Evolutionary conservation across 1,140 invertebrate species (phyloP).

Genomic region (Papilio polyxenes): DNA sequence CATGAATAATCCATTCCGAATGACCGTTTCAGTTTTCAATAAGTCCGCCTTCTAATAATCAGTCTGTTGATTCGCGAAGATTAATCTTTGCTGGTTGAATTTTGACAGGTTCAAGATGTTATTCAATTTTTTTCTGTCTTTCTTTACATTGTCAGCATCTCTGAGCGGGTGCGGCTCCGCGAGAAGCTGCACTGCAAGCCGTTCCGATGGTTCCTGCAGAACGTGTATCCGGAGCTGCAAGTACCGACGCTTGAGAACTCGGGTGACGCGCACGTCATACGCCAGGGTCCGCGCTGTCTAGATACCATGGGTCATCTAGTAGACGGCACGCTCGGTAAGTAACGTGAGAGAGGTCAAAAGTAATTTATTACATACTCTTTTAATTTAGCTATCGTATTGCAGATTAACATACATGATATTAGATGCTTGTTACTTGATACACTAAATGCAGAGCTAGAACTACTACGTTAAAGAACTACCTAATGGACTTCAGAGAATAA

Average conservation of each 20-base stretch:
- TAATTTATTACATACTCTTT: background rate
- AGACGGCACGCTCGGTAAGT: constrained; percentile 89
- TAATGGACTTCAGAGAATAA: too few species aligned
- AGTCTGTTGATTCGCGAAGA: background rate
- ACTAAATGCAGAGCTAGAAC: too few species aligned
- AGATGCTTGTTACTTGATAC: too few species aligned
- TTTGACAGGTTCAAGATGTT: background rate
- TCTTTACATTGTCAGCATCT: constrained; percentile 84
- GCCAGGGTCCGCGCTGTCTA: constrained; percentile 92
- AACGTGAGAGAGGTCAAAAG: background rate
- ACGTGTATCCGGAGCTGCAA: constrained; percentile 96
- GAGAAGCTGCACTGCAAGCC: constrained; percentile 94
- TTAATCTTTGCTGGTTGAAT: background rate
- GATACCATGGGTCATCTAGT: constrained; percentile 96
- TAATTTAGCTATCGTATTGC: too few species aligned
- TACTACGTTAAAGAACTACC: too few species aligned
- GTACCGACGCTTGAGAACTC: constrained; percentile 82
- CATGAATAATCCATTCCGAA: background rate
- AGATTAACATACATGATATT: too few species aligned
- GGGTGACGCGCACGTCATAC: constrained; percentile 81
- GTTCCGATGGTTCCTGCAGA: constrained; percentile 98
- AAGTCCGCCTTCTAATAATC: too few species aligned
- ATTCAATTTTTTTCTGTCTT: background rate
- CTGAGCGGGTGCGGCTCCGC: constrained; percentile 91
- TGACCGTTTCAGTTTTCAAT: too few species aligned